Evolutionary conservation across 2,888 invertebrate species (phyloP).

Genomic region (Caenorhabditis panamensis): DNA sequence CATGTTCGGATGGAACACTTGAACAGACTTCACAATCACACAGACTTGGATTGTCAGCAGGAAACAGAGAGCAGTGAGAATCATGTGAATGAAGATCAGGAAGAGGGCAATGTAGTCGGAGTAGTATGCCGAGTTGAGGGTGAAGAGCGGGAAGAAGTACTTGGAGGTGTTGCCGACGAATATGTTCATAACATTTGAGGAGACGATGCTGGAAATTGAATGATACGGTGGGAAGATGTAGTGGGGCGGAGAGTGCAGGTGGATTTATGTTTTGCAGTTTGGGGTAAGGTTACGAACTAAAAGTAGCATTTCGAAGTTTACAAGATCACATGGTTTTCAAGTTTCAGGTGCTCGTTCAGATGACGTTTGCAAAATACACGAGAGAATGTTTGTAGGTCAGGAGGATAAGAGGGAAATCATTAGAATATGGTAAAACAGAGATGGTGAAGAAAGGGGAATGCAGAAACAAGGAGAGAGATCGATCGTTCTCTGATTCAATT

Average conservation of each 20-base stretch:
- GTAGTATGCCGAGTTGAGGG: conserved; percentile 37
- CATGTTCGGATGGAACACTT: conserved; percentile 54
- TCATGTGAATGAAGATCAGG: conserved; percentile 30
- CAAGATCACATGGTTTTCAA: too few species aligned
- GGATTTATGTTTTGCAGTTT: not conserved
- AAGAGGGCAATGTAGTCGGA: conserved; percentile 9
- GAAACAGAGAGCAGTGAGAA: conserved; percentile 33
- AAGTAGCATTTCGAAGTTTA: too few species aligned
- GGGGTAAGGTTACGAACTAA: too few species aligned
- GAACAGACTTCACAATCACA: conserved; percentile 32
- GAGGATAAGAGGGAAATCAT: too few species aligned
- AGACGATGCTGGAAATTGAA: not conserved
- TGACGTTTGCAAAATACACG: too few species aligned
- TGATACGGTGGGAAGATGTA: not conserved
- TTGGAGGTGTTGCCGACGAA: conserved; percentile 43
- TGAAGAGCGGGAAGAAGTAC: conserved; percentile 53
- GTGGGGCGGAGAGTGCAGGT: not conserved
- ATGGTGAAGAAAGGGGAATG: too few species aligned
- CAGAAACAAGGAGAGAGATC: too few species aligned
- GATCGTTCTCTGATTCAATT: too few species aligned
- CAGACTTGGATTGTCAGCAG: conserved; percentile 49
- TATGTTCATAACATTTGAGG: conserved; percentile 55
- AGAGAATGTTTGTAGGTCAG: too few species aligned
- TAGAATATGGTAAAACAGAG: too few species aligned
- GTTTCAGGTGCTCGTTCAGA: too few species aligned